Conservation (phyloP, 2,113 vertebrate species). For the Callithrix jacchus region DNA sequence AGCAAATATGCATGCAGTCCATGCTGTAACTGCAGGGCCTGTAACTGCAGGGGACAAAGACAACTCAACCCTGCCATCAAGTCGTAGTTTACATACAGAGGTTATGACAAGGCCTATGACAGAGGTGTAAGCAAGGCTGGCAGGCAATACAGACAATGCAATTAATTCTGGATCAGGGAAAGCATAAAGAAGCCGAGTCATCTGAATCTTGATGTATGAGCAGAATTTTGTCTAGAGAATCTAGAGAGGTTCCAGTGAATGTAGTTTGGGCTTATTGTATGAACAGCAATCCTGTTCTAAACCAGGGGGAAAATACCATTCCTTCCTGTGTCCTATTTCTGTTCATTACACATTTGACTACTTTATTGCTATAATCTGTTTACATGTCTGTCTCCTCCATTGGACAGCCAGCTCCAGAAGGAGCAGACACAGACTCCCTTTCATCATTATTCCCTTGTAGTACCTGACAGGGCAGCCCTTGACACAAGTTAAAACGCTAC, state of each 20-base stretch:
- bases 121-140: neutral
- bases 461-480: neutral
- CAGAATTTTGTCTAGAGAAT: constrained; percentile 13
- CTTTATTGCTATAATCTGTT: constrained; percentile 13
- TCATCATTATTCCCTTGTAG: neutral
- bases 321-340: constrained; percentile 20
- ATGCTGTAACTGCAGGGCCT: neutral
- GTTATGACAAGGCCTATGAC: neutral
- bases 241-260: neutral
- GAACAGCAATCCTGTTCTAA: constrained; percentile 24
- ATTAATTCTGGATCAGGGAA: neutral
- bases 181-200: neutral
- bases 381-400: constrained; percentile 35
- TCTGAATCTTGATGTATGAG: neutral
- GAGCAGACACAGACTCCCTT: constrained; percentile 29
- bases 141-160: neutral
- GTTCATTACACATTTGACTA: neutral
- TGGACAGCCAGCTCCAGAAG: neutral
- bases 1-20: neutral
- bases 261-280: constrained; percentile 8
- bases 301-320: neutral
- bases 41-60: too few species aligned
- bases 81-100: neutral
- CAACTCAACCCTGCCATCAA: neutral
- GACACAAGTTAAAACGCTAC: constrained; percentile 1